These are phyloP conservation scores for Gymnoscopelus braueri DNA, from an alignment of 2,797 vertebrate species.

Conservation along the genomic window DNA sequence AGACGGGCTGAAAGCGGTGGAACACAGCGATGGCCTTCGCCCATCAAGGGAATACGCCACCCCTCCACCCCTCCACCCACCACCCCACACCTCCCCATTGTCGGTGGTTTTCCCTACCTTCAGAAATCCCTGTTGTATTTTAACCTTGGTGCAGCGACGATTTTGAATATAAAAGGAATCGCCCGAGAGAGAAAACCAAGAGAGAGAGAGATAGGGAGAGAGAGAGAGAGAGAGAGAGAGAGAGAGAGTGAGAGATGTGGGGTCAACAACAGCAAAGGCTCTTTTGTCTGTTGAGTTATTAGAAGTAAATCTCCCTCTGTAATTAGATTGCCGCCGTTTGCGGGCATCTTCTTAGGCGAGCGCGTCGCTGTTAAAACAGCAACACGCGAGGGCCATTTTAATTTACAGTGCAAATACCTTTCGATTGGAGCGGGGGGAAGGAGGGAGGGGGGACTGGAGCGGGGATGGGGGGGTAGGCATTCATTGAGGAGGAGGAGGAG, in stretches of 20 bases:
- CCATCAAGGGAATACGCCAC: conserved; percentile 51
- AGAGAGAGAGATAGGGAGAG: conserved; percentile 63
- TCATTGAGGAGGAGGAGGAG: conserved; percentile 17
- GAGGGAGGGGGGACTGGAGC: not conserved
- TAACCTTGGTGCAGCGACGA: conserved; percentile 75
- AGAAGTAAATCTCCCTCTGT: conserved; percentile 82
- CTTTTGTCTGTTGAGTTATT: conserved; percentile 77
- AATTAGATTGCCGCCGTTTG: conserved; percentile 85
- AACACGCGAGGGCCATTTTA: conserved; percentile 73
- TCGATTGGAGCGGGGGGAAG: conserved; percentile 76
- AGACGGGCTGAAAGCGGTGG: conserved; percentile 30
- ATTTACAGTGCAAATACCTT: conserved; percentile 88
- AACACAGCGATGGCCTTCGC: conserved; percentile 56
- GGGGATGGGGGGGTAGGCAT: not conserved
- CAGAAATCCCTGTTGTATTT: conserved; percentile 76
- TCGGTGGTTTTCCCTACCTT: conserved; percentile 69
- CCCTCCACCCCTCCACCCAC: no score
- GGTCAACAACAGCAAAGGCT: conserved; percentile 71
- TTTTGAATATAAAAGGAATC: conserved; percentile 77
- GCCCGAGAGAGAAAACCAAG: conserved; percentile 66
- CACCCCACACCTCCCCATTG: conserved; percentile 62
- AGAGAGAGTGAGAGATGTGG: not conserved
- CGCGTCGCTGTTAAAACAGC: conserved; percentile 68
- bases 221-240: conserved; percentile 34
- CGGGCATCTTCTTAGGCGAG: conserved; percentile 78